These are phyloP conservation scores for Glaucomys volans DNA, from an alignment of 2,113 vertebrate species.

Conservation along the genomic window DNA sequence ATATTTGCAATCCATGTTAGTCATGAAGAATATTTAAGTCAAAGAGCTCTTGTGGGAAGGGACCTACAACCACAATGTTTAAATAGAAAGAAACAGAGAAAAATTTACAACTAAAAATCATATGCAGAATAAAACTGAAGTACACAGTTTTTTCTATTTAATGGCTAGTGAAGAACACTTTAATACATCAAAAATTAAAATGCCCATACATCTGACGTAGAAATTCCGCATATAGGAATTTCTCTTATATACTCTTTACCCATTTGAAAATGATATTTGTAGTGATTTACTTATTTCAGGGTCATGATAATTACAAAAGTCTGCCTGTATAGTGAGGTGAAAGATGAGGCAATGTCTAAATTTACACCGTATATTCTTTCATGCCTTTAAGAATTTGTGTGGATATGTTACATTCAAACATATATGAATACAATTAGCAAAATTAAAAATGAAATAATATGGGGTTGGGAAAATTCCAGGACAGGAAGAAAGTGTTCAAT, in stretches of 20 bases:
- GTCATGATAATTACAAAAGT: background rate
- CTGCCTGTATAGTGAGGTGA: background rate
- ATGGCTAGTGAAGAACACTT: background rate
- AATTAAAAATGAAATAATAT: background rate
- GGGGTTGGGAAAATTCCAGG: background rate
- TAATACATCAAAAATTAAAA: background rate
- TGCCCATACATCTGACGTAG: background rate
- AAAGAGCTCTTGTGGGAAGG: too few relatives aligned
- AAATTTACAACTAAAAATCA: background rate
- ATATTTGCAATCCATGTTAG: too few relatives aligned
- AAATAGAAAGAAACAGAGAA: too few relatives aligned
- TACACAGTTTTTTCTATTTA: background rate
- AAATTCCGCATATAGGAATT: background rate
- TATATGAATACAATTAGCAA: background rate
- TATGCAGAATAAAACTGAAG: background rate
- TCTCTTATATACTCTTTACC: background rate
- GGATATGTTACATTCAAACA: background rate
- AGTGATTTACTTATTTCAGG: background rate
- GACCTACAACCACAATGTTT: too few relatives aligned
- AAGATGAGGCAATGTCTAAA: background rate
- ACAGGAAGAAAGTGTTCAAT: background rate
- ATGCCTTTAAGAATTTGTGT: background rate
- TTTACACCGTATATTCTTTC: background rate
- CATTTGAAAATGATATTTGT: background rate
- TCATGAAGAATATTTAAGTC: too few relatives aligned